A percentile compares a stretch with the other conserved stretches of the same genome.
phyloP scores from a whole-genome alignment of 2,797 vertebrate species.

The Muraenolepis orangiensis region DNA sequence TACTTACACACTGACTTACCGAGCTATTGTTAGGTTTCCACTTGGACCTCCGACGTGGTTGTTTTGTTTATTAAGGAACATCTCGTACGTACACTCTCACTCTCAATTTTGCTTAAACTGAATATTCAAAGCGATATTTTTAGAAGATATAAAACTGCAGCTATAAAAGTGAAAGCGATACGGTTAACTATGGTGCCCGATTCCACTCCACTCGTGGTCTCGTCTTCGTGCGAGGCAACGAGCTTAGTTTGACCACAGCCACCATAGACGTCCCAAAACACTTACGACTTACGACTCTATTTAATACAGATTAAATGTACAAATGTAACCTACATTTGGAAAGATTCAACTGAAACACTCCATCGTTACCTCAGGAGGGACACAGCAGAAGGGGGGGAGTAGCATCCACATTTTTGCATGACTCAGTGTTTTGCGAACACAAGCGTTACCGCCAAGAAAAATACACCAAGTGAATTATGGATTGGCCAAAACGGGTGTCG shows the following conservation, averaged over 20 bases:
- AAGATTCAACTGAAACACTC: not conserved
- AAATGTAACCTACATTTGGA: too few species aligned
- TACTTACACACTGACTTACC: not conserved
- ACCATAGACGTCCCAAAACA: not conserved
- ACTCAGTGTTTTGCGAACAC: not conserved
- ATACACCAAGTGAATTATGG: not conserved
- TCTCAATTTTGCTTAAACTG: not conserved
- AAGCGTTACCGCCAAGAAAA: not conserved
- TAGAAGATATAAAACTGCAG: not conserved
- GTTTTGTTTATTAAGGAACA: not conserved
- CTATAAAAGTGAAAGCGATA: not conserved
- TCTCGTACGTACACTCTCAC: not conserved
- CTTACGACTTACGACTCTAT: too few species aligned
- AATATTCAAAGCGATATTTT: not conserved
- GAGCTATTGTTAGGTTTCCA: not conserved
- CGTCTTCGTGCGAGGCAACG: not conserved
- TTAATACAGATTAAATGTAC: too few species aligned
- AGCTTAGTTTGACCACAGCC: not conserved
- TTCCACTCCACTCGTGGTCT: not conserved
- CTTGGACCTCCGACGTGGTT: not conserved
- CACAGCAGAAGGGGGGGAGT: not conserved
- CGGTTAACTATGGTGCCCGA: not conserved
- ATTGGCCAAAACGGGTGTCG: not conserved
- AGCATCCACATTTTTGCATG: not conserved
- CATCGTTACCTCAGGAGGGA: not conserved